Evolutionary conservation across 2,888 invertebrate species (phyloP), one percentile per base, ranked within the genome.

Genomic region (Leucania comma): DNA sequence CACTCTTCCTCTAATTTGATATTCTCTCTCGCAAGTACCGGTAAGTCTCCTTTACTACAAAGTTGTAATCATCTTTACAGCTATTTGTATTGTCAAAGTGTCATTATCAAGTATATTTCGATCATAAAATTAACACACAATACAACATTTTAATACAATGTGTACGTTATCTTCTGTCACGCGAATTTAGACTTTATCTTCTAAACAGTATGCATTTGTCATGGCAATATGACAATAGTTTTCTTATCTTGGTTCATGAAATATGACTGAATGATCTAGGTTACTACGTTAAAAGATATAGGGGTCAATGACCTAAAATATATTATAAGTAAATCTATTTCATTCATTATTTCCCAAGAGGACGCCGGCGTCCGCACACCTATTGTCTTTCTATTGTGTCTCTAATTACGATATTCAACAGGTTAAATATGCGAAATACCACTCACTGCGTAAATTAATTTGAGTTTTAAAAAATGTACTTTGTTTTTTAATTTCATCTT

Each of bases 191-290:
- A 63, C 80, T 38, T 61, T 74, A 68, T 53, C n/a, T 51, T 22
- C 48, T 53, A 26, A 53, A 35, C 65, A 62, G 10, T 8, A 64
- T 48, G 63, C 20, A 35, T 62, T 60, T 80, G 56, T 64, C 57
- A 22, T 29, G 29, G 24, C 51, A 50, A 56, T n/a, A 63, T 53
- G 26, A 51, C 24, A 38, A 22, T 57, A 59, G 3, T n/a, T 58
- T 17, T 26, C 53, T 78, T 77, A 77, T 77, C 77, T 42, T 3
- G 0, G 32, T 32, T 35, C 35, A 14, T 62, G 32, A 48, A 80
- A 63, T 51, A 48, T 60, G 46, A 46, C 10, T 74, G 75, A 67
- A 67, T 26, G 46, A 77, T 80, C 32, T 77, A 42, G 59, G 75
- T 68, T 80, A 77, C 68, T 53, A 68, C 17, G 59, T 42, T 58